A percentile compares a stretch with the other conserved stretches of the same genome.
phyloP scores from a whole-genome alignment of 2,113 vertebrate genomes.

The Ondatra zibethicus region DNA sequence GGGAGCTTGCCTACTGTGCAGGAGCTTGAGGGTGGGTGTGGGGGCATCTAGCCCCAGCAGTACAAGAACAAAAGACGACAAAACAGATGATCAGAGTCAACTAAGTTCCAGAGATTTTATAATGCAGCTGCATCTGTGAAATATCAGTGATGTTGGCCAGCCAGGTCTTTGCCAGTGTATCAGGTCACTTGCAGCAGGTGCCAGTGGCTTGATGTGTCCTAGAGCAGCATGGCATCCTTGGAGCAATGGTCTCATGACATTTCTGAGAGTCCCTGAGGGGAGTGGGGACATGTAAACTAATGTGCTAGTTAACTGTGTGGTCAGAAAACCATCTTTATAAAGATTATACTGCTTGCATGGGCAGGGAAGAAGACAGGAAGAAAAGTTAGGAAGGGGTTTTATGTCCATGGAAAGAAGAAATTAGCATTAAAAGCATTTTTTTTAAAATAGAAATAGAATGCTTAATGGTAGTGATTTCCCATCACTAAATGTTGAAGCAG shows the following conservation, averaged over 20 bases:
- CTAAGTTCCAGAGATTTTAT: background rate
- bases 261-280: background rate
- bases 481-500: background rate
- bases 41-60: background rate
- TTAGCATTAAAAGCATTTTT: background rate
- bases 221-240: fast-evolving
- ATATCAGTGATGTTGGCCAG: too few relatives aligned
- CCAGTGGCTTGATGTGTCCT: background rate
- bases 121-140: background rate
- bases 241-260: background rate
- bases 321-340: background rate
- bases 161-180: fast-evolving
- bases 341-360: background rate
- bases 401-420: background rate
- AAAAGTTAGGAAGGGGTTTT: fast-evolving
- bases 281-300: fast-evolving
- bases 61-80: background rate
- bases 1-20: too few relatives aligned
- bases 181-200: background rate
- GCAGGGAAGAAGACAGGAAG: background rate
- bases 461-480: background rate
- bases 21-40: background rate
- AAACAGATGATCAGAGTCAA: background rate
- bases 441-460: too few relatives aligned
- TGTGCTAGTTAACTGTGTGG: too few relatives aligned